A percentile compares a stretch with the other conserved stretches of the same genome.
phyloP scores from a whole-genome alignment of 2,797 vertebrate species.

The Phoebastria nigripes region DNA sequence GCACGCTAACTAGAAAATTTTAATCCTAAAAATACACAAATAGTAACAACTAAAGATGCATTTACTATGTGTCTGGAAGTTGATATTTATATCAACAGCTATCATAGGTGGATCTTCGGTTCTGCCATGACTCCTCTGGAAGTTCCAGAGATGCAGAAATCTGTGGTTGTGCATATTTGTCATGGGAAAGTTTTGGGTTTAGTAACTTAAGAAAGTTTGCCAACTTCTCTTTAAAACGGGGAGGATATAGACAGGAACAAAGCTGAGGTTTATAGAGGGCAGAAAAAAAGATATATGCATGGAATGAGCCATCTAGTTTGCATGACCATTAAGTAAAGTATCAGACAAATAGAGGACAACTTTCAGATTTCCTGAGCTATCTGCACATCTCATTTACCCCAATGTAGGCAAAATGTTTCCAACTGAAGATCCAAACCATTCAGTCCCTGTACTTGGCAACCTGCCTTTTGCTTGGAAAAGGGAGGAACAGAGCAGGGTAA shows the following conservation, averaged over 20 bases:
- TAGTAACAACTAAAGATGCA: neutral
- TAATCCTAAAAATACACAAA: neutral
- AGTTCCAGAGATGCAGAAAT: neutral
- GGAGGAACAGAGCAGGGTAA: conserved; percentile 43
- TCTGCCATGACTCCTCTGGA: neutral
- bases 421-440: conserved; percentile 13
- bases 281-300: neutral
- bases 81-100: neutral
- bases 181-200: neutral
- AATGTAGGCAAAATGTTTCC: neutral
- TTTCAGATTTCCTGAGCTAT: neutral
- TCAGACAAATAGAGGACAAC: neutral
- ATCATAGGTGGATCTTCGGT: rapidly evolving
- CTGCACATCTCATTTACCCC: neutral
- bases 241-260: neutral
- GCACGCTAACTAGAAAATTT: neutral
- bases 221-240: neutral
- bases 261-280: neutral
- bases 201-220: neutral
- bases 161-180: neutral
- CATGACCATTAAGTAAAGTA: neutral
- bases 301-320: neutral
- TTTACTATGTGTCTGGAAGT: neutral
- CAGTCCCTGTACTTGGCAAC: conserved; percentile 28
- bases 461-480: conserved; percentile 23